Base-by-base conservation (phyloP, 2,888 invertebrate species). In the Cyaniris semiargus region DNA sequence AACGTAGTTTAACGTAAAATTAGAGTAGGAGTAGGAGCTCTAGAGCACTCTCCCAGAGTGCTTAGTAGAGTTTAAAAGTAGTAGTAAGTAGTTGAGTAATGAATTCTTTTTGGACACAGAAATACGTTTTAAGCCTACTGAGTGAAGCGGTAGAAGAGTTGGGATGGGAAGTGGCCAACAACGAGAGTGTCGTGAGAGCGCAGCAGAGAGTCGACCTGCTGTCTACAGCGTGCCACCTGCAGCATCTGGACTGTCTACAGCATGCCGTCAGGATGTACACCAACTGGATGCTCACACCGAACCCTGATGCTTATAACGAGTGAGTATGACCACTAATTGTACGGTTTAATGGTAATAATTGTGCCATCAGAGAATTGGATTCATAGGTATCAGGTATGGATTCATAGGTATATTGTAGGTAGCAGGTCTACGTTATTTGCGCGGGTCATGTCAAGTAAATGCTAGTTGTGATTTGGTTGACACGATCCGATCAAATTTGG, bases 231-330 rank as follows among this genome's bases (percentile, higher is more conserved):
- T 98, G 98, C 81, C 95, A 95, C 80, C 94, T 97, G 79, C 97
- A 96, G 23, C 96, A 96, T 79, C 92, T 94, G 7, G 96, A 96
- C 83, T 98, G 98, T 84, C 92, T 98, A 13, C 91, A 95, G n/a
- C 96, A 96, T 78, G 96, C 97, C 0, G 95, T 96, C 6, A 90
- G 94, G 15, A 95, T 96, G 84, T 98, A 97, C 85, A 95, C 96
- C 48, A 96, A 96, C 82, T 97, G 97, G 97, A 96, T 96, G 88
- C 91, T 95, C 77, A 92, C 95, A 0, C 95, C 96, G 0, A 95
- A 96, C 85, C 97, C 97, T 1, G 96, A 97, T 82, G 90, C 91
- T 1, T 95, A 95, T 81, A 97, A 97, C 87, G 96, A 97, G 97
- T 97, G 88, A 95, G 95, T 91, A 44, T 44, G 44, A 44, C 44